These are phyloP conservation scores for Pyrochroa serraticornis DNA, from an alignment of 2,888 invertebrate genomes.

Conservation along the genomic window DNA sequence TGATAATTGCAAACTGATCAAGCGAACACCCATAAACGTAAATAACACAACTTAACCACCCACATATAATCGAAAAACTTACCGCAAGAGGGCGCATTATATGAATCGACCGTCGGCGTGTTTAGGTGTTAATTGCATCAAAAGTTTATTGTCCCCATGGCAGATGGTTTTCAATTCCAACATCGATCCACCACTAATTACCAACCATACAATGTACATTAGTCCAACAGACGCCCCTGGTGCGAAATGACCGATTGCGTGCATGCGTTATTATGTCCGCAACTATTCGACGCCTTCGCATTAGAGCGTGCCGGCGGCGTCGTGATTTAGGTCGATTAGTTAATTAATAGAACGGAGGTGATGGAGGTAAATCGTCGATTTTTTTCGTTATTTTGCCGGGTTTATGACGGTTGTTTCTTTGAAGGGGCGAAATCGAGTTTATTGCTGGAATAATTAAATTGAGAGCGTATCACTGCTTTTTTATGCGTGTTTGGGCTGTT, in stretches of 20 bases:
- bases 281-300: slow-evolving; percentile 17
- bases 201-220: slow-evolving; percentile 25
- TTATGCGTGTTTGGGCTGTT: slow-evolving; percentile 17
- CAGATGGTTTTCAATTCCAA: slow-evolving; percentile 31
- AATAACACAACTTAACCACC: slow-evolving; percentile 1
- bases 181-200: slow-evolving; percentile 36
- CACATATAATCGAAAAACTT: neutral
- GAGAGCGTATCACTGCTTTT: slow-evolving; percentile 7
- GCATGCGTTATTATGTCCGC: slow-evolving; percentile 25
- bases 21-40: neutral
- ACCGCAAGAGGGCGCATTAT: slow-evolving; percentile 1
- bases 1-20: too few species aligned
- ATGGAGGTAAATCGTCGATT: too few species aligned
- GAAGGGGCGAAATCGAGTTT: neutral
- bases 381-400: too few species aligned
- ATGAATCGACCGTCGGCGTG: slow-evolving; percentile 1
- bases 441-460: slow-evolving; percentile 21
- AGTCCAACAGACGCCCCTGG: slow-evolving; percentile 22
- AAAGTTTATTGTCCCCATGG: slow-evolving; percentile 27
- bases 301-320: neutral
- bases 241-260: slow-evolving; percentile 28
- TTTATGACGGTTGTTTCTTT: too few species aligned
- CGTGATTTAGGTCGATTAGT: too few species aligned
- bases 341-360: too few species aligned
- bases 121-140: slow-evolving; percentile 28